phyloP scores from a whole-genome alignment of 2,888 invertebrate genomes.

The Drosophila diplacantha region DNA sequence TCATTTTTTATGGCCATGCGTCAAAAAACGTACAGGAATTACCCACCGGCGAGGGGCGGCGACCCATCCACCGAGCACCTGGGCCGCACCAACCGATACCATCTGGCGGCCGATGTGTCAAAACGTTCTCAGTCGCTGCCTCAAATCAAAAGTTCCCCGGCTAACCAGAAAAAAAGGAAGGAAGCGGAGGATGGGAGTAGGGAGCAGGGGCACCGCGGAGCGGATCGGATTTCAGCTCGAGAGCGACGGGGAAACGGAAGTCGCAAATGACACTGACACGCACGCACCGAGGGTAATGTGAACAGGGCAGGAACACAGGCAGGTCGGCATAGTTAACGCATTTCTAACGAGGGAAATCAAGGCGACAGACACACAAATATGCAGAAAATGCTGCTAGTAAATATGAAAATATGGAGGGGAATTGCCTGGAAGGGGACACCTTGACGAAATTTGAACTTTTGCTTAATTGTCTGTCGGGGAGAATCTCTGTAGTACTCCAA shows the following conservation, averaged over 20 bases:
- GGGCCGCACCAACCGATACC: background rate
- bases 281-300: conserved; percentile 33
- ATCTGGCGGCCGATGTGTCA: conserved; percentile 55
- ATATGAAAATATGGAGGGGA: background rate
- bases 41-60: conserved; percentile 7
- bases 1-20: conserved; percentile 67
- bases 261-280: conserved; percentile 57
- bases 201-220: background rate
- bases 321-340: conserved; percentile 52
- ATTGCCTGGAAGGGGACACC: background rate
- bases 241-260: conserved; percentile 46
- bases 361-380: background rate
- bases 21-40: conserved; percentile 57
- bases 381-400: background rate
- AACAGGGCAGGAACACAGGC: no score
- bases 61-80: background rate
- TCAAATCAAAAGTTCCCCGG: conserved; percentile 47
- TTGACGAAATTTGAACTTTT: background rate
- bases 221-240: conserved; percentile 37
- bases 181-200: background rate
- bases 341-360: conserved; percentile 52
- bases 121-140: conserved; percentile 49
- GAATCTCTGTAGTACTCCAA: background rate
- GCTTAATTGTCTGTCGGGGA: no score
- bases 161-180: conserved; percentile 1